phyloP scores from a whole-genome alignment of 2,113 vertebrate genomes.

The Chaenocephalus aceratus region DNA sequence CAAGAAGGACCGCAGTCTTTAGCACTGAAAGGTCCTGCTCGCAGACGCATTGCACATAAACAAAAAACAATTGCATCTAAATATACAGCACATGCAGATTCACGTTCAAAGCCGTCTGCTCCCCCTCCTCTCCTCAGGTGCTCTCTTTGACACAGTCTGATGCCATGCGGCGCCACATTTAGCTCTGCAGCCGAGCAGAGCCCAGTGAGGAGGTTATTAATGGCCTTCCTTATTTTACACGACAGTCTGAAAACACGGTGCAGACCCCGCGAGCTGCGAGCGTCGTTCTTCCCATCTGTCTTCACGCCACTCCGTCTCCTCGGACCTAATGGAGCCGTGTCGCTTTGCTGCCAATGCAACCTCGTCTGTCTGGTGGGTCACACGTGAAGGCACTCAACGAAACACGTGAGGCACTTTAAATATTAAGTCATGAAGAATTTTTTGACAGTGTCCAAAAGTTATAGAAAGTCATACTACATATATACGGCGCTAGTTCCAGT shows the following conservation, averaged over 20 bases:
- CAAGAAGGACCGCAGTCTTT: slow-evolving; percentile 79
- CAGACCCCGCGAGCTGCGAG: slow-evolving; percentile 68
- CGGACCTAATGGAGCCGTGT: slow-evolving; percentile 67
- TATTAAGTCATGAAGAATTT: slow-evolving; percentile 24
- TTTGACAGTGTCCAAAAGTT: not conserved
- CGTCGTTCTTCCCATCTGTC: slow-evolving; percentile 81
- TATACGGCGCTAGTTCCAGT: no score
- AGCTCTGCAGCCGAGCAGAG: slow-evolving; percentile 71
- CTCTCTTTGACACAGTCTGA: slow-evolving; percentile 67
- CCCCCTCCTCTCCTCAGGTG: slow-evolving; percentile 45
- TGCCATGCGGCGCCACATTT: slow-evolving; percentile 73
- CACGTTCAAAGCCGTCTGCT: slow-evolving; percentile 29
- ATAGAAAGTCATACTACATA: no score
- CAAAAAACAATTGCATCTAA: slow-evolving; percentile 58
- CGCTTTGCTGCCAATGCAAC: slow-evolving; percentile 56
- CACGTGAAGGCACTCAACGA: slow-evolving; percentile 28
- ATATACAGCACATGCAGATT: slow-evolving; percentile 26
- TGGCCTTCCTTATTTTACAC: slow-evolving; percentile 80
- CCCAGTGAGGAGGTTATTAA: slow-evolving; percentile 81
- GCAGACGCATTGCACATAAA: slow-evolving; percentile 51
- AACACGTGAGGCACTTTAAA: slow-evolving; percentile 36
- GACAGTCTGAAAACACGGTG: slow-evolving; percentile 79
- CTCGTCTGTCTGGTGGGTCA: slow-evolving; percentile 52
- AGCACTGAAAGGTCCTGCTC: slow-evolving; percentile 73
- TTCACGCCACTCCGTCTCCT: slow-evolving; percentile 62